Base-by-base conservation (phyloP, 2,797 vertebrate species). In the Sebastes hopkinsi region DNA sequence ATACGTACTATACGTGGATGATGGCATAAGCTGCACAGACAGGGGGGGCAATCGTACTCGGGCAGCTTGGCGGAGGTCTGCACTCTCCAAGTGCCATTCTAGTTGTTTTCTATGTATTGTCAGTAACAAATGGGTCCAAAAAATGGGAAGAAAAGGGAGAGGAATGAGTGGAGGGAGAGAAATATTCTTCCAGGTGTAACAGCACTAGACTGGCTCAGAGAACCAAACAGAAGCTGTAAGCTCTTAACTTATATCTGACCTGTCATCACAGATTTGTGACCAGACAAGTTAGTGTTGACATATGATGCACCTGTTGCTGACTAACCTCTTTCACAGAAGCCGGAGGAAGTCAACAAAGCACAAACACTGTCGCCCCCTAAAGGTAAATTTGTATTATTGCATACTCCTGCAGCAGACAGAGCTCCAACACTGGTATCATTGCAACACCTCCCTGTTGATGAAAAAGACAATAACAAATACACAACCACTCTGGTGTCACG, bases 291-390 rank as follows among this genome's bases (percentile, higher is more conserved):
- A 1, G 52, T 82, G 87, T 73, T 88, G 81, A 88, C 77, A 72
- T 61, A 72, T n/a, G 5, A 36, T 67, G 72, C 85, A 89, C 87
- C 85, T 88, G 83, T 80, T 87, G 88, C 77, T 83, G 67, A 85
- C 83, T 29, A 42, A 85, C 75, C 20, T 62, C 66, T 72, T 59
- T 27, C 5, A 58, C 52, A 50, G 4, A 80, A 46, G 20, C 61
- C 61, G 42, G 36, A 20, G 32, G 34, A 59, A 6, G 72, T 36
- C 10, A 81, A 84, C 10, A 81, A 84, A 80, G 68, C 34, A 76
- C 46, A 71, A 77, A 30, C 93, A 95, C 90, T 66, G 85, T 86
- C 83, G 91, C 90, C 93, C 79, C 80, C 94, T 88, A 64, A 58
- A 83, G 95, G 82, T 67, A 6, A 6, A 1, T 6, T 20, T 14